Evolutionary conservation across 2,888 invertebrate species (phyloP), one percentile per base, ranked within the genome.

Genomic region (Ptycholaimellus sp.): DNA sequence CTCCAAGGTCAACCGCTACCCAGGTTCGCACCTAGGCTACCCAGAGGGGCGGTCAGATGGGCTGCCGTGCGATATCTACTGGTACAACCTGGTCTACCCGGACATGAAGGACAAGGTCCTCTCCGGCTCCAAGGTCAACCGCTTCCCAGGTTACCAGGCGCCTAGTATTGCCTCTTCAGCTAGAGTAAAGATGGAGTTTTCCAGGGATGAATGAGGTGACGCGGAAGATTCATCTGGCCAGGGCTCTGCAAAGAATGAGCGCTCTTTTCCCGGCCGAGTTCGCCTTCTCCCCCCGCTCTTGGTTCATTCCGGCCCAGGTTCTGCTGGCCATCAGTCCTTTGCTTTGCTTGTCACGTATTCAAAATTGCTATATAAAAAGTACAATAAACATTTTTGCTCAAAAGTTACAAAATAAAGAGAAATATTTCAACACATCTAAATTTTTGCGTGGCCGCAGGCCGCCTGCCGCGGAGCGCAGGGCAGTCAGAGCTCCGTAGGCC

Each of bases 71-170:
- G 61, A 63, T 46, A 52, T 64, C 30, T 59, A 62, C 41, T 65
- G 64, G 64, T 59, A 64, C 44, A 57, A 58, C 41, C 49, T 55
- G 36, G 56, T 57, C 37, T 60, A 58, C 46, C 47, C 49, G 13
- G 64, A 64, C 40, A 53, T 58, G 45, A 43, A 55, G 20, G 45
- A 43, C 34, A 51, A 56, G 22, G 46, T 62, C 3, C 44, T 44
- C 13, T 38, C 42, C 1, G 40, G 43, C 23, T 57, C 60, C 1
- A 52, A 51, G 41, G 58, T 64, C 25, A 64, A 64, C 52, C 64
- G 63, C 43, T 63, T 63, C 46, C 63, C 63, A 39, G 61, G 62
- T 60, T n/a, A n/a, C n/a, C n/a, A n/a, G n/a, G n/a, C n/a, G n/a
- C n/a, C n/a, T n/a, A n/a, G n/a, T n/a, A n/a, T n/a, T n/a, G n/a